phyloP scores from a whole-genome alignment of 1,140 invertebrate genomes.

The Drosophila leontia region DNA sequence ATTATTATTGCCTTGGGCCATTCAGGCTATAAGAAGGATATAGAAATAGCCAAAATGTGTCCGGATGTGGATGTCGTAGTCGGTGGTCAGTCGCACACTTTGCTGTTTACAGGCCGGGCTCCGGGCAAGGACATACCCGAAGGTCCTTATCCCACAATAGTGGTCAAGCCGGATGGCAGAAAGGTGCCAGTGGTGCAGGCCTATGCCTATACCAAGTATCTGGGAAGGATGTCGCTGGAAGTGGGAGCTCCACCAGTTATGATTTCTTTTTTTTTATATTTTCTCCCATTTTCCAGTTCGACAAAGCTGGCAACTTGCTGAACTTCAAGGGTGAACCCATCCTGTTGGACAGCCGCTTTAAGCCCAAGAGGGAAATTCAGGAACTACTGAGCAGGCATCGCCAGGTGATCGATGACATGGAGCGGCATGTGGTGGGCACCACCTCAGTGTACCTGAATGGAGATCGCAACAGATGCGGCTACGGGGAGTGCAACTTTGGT shows the following conservation, averaged over 20 bases:
- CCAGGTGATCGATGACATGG: constrained; percentile 86
- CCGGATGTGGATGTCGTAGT: constrained; percentile 94
- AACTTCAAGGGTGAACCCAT: constrained; percentile 91
- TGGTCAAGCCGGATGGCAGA: constrained; percentile 89
- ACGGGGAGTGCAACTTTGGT: constrained; percentile 93
- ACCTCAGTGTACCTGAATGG: constrained; percentile 89
- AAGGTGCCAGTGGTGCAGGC: constrained; percentile 94
- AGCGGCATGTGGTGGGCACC: constrained; percentile 87
- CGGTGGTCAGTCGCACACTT: constrained; percentile 95
- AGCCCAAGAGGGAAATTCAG: constrained; percentile 88
- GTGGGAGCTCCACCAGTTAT: constrained; percentile 13
- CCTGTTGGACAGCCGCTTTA: constrained; percentile 88
- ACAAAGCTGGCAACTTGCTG: constrained; percentile 89
- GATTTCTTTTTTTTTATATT: not conserved
- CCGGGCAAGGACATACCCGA: constrained; percentile 85
- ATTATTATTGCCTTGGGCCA: constrained; percentile 96
- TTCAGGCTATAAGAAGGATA: constrained; percentile 92
- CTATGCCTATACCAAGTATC: constrained; percentile 95
- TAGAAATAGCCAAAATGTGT: constrained; percentile 91
- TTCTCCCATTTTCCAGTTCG: constrained; percentile 86
- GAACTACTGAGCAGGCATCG: constrained; percentile 87
- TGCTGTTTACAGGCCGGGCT: constrained; percentile 86
- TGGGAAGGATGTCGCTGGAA: constrained; percentile 89
- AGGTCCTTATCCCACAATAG: constrained; percentile 91
- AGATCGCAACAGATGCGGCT: constrained; percentile 86